Percentiles rank a stretch among this genome's conserved stretches.
Conservation (phyloP, 2,797 vertebrate species). For the Galagoides demidoff region DNA sequence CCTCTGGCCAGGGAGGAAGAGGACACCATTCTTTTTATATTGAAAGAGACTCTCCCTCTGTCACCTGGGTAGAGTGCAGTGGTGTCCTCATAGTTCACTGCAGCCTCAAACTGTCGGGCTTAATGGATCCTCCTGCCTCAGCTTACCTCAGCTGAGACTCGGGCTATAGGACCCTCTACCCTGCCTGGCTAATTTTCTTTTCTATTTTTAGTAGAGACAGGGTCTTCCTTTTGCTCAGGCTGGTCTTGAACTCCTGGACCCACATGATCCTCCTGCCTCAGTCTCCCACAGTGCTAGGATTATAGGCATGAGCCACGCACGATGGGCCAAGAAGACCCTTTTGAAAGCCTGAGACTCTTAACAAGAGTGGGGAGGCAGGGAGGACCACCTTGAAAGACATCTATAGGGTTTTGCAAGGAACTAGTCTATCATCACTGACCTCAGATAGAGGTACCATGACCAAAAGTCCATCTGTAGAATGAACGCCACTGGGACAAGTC, state of each 20-base stretch:
- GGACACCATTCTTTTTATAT: not conserved
- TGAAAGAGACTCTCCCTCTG: not conserved
- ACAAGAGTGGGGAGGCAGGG: accelerated
- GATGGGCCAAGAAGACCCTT: not conserved
- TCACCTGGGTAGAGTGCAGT: not conserved
- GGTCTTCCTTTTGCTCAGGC: not conserved
- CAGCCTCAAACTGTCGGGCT: not conserved
- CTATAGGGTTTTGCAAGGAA: not conserved
- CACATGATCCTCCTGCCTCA: not conserved
- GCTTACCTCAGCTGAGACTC: not conserved
- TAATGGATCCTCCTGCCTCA: not conserved
- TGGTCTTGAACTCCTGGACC: not conserved
- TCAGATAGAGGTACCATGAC: not conserved
- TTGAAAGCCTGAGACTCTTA: not conserved
- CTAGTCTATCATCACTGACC: not conserved
- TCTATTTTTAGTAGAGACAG: not conserved
- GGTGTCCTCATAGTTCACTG: not conserved
- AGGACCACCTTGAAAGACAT: not conserved
- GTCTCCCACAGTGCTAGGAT: not conserved
- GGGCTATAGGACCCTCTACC: not conserved
- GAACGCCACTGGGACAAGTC: not conserved
- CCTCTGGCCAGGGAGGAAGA: not conserved
- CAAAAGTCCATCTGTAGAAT: not conserved
- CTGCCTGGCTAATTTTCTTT: not conserved
- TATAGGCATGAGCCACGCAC: not conserved